Evolutionary conservation across 2,888 invertebrate genomes (phyloP).

Genomic region (Pantelozetes paolii): DNA sequence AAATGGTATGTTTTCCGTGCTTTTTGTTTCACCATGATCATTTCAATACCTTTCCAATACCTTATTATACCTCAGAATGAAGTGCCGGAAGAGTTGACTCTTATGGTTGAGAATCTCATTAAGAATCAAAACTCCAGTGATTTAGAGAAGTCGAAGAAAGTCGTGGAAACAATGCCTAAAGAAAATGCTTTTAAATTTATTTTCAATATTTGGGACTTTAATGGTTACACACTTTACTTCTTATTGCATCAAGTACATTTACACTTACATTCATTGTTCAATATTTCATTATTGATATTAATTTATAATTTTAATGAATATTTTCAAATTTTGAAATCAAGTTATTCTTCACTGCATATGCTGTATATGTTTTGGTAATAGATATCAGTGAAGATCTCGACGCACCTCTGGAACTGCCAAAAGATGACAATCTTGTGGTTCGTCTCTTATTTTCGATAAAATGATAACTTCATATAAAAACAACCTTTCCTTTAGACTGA

Average conservation of each 20-base stretch:
- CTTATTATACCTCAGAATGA: constrained; percentile 15
- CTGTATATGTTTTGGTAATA: constrained; percentile 54
- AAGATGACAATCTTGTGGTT: constrained; percentile 28
- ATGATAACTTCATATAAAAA: constrained; percentile 2
- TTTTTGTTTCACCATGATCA: too few species aligned
- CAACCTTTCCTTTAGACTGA: constrained; percentile 43
- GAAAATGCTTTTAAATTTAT: constrained; percentile 25
- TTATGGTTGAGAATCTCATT: constrained; percentile 37
- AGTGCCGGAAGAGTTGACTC: constrained; percentile 36
- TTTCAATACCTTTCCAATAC: too few species aligned
- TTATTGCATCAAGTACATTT: constrained; percentile 47
- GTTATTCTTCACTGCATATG: constrained; percentile 53
- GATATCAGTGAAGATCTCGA: constrained; percentile 52
- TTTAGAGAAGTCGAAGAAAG: neutral
- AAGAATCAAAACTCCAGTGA: neutral
- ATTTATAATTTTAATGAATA: constrained; percentile 2
- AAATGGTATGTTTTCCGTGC: constrained; percentile 28
- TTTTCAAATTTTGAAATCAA: constrained; percentile 44
- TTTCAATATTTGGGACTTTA: constrained; percentile 47
- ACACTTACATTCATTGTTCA: neutral
- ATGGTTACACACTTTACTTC: constrained; percentile 45
- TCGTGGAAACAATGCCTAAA: neutral
- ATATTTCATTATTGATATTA: neutral
- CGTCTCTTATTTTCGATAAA: neutral
- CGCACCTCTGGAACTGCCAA: constrained; percentile 34